A percentile compares a stretch with the other conserved stretches of the same genome.
Conservation (phyloP, 2,888 invertebrate genomes). For the Drosophila anomalata region DNA sequence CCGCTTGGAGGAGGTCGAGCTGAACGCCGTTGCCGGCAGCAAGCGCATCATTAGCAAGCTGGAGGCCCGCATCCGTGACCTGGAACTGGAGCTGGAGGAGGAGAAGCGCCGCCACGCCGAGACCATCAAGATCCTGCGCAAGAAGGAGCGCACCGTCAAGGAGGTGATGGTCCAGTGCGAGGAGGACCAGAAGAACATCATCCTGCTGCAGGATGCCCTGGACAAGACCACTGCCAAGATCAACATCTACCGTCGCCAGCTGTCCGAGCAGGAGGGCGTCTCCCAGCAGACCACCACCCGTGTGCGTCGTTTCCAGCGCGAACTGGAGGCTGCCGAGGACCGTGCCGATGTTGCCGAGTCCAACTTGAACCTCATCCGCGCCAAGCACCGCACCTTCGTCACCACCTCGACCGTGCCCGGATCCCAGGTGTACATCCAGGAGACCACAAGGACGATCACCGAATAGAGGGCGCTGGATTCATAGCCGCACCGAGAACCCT, state of each 20-base stretch:
- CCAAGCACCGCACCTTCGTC: slow-evolving; percentile 99
- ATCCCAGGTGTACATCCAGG: slow-evolving; percentile 95
- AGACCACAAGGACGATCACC: slow-evolving; percentile 88
- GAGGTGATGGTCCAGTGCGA: slow-evolving; percentile 97
- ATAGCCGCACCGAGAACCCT: slow-evolving; percentile 26
- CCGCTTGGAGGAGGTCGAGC: slow-evolving; percentile 97
- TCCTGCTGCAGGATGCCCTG: slow-evolving; percentile 94
- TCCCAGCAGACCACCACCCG: slow-evolving; percentile 96
- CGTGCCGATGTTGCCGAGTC: slow-evolving; percentile 97
- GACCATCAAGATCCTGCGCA: slow-evolving; percentile 98
- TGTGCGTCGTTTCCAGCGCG: slow-evolving; percentile 98
- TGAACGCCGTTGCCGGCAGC: slow-evolving; percentile 98
- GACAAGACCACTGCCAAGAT: slow-evolving; percentile 95
- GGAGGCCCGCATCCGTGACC: slow-evolving; percentile 96
- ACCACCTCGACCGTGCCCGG: slow-evolving; percentile 96
- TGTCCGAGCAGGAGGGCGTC: slow-evolving; percentile 96
- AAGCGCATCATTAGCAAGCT: slow-evolving; percentile 99
- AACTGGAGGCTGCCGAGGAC: slow-evolving; percentile 98
- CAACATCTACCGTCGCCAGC: slow-evolving; percentile 97
- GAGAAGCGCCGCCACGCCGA: slow-evolving; percentile 98
- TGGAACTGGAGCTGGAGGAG: slow-evolving; percentile 97
- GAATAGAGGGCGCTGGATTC: slow-evolving; percentile 73
- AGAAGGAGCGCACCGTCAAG: slow-evolving; percentile 98
- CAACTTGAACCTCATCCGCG: slow-evolving; percentile 96
- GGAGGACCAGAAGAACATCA: slow-evolving; percentile 98